Evolutionary conservation across 2,888 invertebrate genomes (phyloP).

Genomic region (Drosophila aldrichi): DNA sequence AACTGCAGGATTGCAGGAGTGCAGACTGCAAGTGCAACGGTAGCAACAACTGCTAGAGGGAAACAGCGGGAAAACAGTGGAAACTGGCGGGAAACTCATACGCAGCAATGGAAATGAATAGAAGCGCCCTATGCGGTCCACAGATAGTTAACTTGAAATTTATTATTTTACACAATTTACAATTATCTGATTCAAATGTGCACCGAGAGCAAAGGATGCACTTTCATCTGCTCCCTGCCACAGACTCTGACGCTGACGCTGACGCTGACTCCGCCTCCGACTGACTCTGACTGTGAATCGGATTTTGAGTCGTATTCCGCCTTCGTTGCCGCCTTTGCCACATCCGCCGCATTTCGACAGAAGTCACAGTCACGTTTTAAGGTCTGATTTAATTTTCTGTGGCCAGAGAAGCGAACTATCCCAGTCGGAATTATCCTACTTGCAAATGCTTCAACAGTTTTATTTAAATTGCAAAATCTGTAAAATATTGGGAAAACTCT

Average conservation of each 20-base stretch:
- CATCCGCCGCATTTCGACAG: constrained; percentile 43
- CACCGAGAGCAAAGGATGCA: constrained; percentile 50
- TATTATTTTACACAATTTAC: constrained; percentile 81
- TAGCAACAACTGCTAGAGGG: constrained; percentile 47
- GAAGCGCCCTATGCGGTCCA: constrained; percentile 71
- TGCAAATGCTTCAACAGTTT: constrained; percentile 1
- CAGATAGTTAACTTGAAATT: constrained; percentile 80
- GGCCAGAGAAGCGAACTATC: background rate
- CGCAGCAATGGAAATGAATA: constrained; percentile 43
- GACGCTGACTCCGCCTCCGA: constrained; percentile 1
- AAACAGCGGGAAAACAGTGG: constrained; percentile 16
- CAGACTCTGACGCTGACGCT: constrained; percentile 2
- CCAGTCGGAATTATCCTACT: background rate
- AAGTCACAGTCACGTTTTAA: constrained; percentile 65
- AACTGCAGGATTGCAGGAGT: constrained; percentile 36
- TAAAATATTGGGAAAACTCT: constrained; percentile 9
- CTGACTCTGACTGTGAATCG: constrained; percentile 9
- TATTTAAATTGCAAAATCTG: constrained; percentile 14
- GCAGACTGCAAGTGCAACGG: constrained; percentile 50
- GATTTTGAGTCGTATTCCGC: constrained; percentile 23
- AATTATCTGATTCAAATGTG: constrained; percentile 80
- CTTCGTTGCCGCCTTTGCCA: constrained; percentile 29
- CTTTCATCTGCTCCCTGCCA: constrained; percentile 51
- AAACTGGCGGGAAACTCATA: constrained; percentile 16
- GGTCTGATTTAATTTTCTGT: constrained; percentile 64